These are phyloP conservation scores for Sciurus vulgaris DNA, from an alignment of 2,797 vertebrate species.

Conservation along the genomic window DNA sequence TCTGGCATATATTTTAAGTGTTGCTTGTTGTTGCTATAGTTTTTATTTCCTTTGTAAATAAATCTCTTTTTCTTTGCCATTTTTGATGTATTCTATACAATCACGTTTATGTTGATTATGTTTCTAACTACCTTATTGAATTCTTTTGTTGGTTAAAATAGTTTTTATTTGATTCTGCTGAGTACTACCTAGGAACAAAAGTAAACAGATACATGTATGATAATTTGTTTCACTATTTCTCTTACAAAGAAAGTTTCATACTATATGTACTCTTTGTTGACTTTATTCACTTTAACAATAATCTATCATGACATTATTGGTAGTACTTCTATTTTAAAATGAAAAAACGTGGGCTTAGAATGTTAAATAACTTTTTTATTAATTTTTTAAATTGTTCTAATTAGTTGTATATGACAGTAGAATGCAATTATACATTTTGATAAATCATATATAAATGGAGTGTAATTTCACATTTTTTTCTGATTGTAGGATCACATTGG, in stretches of 20 bases:
- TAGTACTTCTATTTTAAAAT: conserved; percentile 14
- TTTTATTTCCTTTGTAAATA: not conserved
- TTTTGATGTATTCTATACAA: not conserved
- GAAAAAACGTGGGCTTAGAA: not conserved
- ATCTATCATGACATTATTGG: not conserved
- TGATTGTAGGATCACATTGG: not conserved
- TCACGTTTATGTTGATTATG: not conserved
- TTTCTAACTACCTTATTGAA: not conserved
- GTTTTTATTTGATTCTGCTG: not conserved
- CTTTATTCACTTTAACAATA: conserved; percentile 2
- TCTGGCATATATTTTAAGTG: not conserved
- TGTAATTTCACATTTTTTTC: too few species aligned
- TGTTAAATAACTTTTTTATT: not conserved
- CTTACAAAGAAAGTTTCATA: not conserved
- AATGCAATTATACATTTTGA: too few species aligned
- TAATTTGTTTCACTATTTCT: conserved; percentile 15
- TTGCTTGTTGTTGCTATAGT: not conserved
- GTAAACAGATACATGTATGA: not conserved
- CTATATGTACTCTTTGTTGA: not conserved
- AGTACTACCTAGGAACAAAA: not conserved
- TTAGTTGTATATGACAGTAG: too few species aligned
- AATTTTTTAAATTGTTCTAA: too few species aligned
- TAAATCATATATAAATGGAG: too few species aligned
- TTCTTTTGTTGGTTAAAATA: not conserved
- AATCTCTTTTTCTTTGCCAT: not conserved